These are phyloP conservation scores for Arizona elegans DNA, from an alignment of 2,113 vertebrate species.

Conservation along the genomic window DNA sequence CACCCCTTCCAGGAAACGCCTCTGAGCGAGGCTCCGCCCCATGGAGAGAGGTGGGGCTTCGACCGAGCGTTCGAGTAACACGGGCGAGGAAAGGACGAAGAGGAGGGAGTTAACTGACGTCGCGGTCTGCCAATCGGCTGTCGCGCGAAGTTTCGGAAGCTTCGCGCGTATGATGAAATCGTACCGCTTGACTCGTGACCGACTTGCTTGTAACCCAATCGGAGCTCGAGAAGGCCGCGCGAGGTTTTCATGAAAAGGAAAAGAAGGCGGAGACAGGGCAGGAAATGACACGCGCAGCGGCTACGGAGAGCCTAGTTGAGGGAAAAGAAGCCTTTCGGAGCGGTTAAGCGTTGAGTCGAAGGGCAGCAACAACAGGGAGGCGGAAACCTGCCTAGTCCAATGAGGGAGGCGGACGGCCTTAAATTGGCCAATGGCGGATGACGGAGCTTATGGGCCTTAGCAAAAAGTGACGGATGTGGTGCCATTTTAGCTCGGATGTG, in stretches of 20 bases:
- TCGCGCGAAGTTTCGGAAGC: constrained; percentile 50
- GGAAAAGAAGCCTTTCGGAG: not conserved
- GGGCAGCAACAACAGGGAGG: not conserved
- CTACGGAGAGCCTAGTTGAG: fast-evolving
- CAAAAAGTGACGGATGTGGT: constrained; percentile 30
- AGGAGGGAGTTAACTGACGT: constrained; percentile 22
- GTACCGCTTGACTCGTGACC: constrained; percentile 13
- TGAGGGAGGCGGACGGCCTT: constrained; percentile 37
- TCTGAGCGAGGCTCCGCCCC: constrained; percentile 58
- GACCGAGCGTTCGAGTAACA: not conserved
- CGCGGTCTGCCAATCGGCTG: constrained; percentile 28
- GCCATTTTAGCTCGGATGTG: constrained; percentile 51
- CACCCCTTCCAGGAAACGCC: constrained; percentile 45
- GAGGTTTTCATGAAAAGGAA: not conserved
- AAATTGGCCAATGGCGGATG: constrained; percentile 48
- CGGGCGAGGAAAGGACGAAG: not conserved
- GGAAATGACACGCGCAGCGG: constrained; percentile 19
- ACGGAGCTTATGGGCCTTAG: no score
- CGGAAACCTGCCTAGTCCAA: not conserved
- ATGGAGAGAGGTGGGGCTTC: constrained; percentile 38
- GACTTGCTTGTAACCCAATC: constrained; percentile 39
- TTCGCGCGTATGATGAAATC: constrained; percentile 36
- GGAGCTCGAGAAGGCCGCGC: constrained; percentile 36
- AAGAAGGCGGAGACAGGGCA: not conserved
- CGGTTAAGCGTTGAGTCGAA: constrained; percentile 5